Evolutionary conservation across 2,888 invertebrate species (phyloP).

Genomic region (Conistra vaccinii): DNA sequence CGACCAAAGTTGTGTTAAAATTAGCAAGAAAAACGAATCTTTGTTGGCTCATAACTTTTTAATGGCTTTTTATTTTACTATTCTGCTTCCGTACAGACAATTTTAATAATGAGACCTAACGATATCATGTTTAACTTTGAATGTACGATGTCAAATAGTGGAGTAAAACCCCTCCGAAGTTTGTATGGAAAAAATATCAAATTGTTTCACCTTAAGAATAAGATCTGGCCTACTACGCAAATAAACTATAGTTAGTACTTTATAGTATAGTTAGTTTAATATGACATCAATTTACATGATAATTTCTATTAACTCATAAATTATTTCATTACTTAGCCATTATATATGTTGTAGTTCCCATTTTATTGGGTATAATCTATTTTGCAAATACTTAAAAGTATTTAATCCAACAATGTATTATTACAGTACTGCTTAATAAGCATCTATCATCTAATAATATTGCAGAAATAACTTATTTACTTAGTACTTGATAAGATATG

Average conservation of each 20-base stretch:
- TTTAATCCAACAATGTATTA: background rate
- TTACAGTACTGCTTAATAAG: background rate
- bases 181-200: no score
- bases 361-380: background rate
- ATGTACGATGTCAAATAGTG: no score
- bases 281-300: background rate
- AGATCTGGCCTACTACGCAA: background rate
- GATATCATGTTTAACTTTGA: no score
- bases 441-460: background rate
- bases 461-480: background rate
- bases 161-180: no score
- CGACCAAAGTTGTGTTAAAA: no score
- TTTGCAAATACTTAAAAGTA: background rate
- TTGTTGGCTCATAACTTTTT: no score
- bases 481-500: conserved; percentile 13
- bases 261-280: background rate
- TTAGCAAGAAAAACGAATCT: no score
- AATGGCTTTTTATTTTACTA: no score
- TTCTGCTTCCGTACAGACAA: no score
- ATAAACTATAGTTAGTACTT: background rate
- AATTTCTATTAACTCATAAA: background rate
- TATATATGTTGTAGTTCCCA: background rate
- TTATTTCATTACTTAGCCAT: background rate
- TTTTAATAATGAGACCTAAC: no score
- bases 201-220: no score